Percentiles rank a stretch among this genome's conserved stretches.
These are phyloP conservation scores for Rana temporaria DNA, from an alignment of 2,113 vertebrate genomes.

Conservation along the genomic window DNA sequence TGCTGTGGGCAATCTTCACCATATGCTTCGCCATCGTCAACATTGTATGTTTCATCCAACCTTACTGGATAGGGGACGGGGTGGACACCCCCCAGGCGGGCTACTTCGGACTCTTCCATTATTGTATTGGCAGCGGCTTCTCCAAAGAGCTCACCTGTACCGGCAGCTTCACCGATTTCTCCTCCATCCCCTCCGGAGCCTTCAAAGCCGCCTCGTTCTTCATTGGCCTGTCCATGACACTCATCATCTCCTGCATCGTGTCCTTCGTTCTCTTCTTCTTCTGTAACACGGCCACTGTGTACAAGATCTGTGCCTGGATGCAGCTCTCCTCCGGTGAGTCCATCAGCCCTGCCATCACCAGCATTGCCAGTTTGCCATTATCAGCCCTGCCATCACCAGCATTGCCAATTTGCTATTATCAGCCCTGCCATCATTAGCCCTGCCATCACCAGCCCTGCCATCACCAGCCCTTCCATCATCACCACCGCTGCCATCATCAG, in stretches of 20 bases:
- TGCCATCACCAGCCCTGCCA: too few species aligned
- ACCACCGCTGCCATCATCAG: too few species aligned
- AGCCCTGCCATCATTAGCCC: too few species aligned
- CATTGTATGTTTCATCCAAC: slow-evolving; percentile 95
- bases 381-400: too few species aligned
- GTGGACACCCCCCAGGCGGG: slow-evolving; percentile 93
- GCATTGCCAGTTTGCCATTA: too few species aligned
- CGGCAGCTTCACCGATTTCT: slow-evolving; percentile 96
- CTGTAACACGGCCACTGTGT: slow-evolving; percentile 95
- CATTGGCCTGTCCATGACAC: slow-evolving; percentile 95
- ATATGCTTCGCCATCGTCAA: slow-evolving; percentile 95
- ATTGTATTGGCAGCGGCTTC: slow-evolving; percentile 89
- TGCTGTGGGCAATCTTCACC: slow-evolving; percentile 96
- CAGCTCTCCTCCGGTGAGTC: slow-evolving; percentile 89
- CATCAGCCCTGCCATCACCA: too few species aligned
- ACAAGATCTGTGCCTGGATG: slow-evolving; percentile 98
- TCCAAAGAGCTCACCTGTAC: slow-evolving; percentile 89
- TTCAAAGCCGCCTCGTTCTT: slow-evolving; percentile 97
- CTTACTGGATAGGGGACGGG: slow-evolving; percentile 97
- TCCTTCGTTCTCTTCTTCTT: slow-evolving; percentile 97
- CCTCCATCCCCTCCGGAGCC: slow-evolving; percentile 87
- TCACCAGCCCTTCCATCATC: too few species aligned
- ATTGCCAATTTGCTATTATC: too few species aligned
- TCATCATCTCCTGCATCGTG: slow-evolving; percentile 90
- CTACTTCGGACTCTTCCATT: slow-evolving; percentile 97